Base-by-base conservation (phyloP, 2,797 vertebrate species). In the Brachyalestes nurse region DNA sequence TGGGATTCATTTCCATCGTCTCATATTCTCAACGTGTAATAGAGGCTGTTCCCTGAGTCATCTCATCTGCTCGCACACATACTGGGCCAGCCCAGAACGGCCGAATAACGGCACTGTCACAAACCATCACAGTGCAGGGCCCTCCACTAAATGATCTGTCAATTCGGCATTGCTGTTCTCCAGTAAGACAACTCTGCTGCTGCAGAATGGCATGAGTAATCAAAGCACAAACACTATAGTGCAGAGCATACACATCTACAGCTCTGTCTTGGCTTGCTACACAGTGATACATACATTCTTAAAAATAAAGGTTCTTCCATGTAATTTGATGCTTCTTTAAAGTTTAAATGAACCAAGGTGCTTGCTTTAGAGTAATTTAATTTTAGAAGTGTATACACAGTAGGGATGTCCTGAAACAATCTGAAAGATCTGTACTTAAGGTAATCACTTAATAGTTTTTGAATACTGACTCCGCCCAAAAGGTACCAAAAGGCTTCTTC, bases 1-100 rank as follows among this genome's bases (percentile, higher is more conserved):
- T 91, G 89, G 90, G 92, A 93, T 94, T 93, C 91, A 93, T 93
- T 93, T 92, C 92, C 91, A 92, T 92, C 89, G 89, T 90, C 90
- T 93, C 90, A 92, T 93, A 93, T 93, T 91, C 89, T 87, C 86
- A 90, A 88, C 89, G 86, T 85, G 86, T 87, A 84, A 79, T 69
- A 57, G 70, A 84, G 83, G 78, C 70, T 57, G 61, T 84, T 78
- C 86, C 75, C 80, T 12, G 66, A 90, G 91, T 85, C 86, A 86
- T 86, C 77, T 83, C 90, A 89, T 91, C 91, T 84, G 80, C 90
- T 89, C 85, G 80, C 10, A 0, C 62, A 75, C 42, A 23, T 19
- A 57, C 45, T 53, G 61, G 69, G 58, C 71, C 16, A 70, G 67
- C 77, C 67, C 47, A 67, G 45, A 21, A 74, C 40, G 34, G 61